Base-by-base conservation (phyloP, 2,113 vertebrate genomes). In the Carollia perspicillata region DNA sequence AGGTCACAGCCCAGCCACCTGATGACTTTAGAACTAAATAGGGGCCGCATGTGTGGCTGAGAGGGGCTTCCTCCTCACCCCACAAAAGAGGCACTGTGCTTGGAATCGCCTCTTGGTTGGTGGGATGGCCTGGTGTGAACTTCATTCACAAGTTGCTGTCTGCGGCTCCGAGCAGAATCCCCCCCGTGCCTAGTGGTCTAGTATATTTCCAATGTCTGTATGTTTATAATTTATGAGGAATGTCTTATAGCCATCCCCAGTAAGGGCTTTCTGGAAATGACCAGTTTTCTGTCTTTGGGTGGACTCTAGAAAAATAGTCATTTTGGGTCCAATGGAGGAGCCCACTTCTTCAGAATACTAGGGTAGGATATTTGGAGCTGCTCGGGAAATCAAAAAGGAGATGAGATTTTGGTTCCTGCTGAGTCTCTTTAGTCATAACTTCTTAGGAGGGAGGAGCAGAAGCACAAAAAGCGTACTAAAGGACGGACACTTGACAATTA, bases 261-360 rank as follows among this genome's bases (percentile, higher is more conserved):
- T 63, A 68, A 95, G 47, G 51, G 33, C 51, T 93, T 89, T 94
- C 89, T 94, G 60, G 35, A 53, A 84, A 89, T 90, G 16, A 80
- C 65, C 20, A 47, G 35, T 69, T 60, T 90, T 90, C 75, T 90
- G 58, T 71, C 51, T 88, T 66, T 72, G 47, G 35, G 37, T 81
- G 53, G 53, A 30, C 33, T 89, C 88, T 71, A 90, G 49, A 68
- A 87, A 95, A 89, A 42, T 22, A 65, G 77, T 72, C 44, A 30
- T 60, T 69, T 77, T 14, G 0, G 26, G 26, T 23, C 33, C 12
- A 9, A 18, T 13, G 4, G 40, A 92, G 53, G 13, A 0, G 0
- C 11, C 44, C 33, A 2, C 40, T 90, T 84, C 60, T 69, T 92
- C 44, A 22, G 86, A 47, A 58, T 33, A 33, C 5, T 8, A 47